Base-by-base conservation (phyloP, 2,888 invertebrate genomes). In the Tanytarsus gracilentus region DNA sequence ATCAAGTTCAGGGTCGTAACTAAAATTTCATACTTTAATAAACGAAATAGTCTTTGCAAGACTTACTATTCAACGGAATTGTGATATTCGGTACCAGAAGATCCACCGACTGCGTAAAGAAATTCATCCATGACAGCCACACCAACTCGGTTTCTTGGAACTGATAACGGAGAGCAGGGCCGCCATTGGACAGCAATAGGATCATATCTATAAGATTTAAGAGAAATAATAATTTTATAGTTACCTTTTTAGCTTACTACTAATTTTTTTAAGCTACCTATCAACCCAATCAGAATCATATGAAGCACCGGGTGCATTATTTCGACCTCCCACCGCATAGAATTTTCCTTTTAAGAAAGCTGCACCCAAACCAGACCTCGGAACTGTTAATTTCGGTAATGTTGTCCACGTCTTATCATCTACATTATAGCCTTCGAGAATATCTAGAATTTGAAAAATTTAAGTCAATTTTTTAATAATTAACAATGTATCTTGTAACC, bases 111-210 rank as follows among this genome's bases (percentile, higher is more conserved):
- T 3, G 94, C 93, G 70, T 95, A 95, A 61, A 95, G 75, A 64
- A 89, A 76, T 23, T 89, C 91, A 68, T 95, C 94, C 84, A 95
- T 88, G 8, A 93, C 92, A n/a, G 91, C 92, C 4, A 93, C 93
- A 6, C 94, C 94, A 18, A 93, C 80, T 67, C 95, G 79, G 72
- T 93, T 92, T 51, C 95, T 76, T 0, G 93, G 86, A 49, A 86
- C 85, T 9, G 88, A 85, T 93, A 95, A 88, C 1, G 89, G 88
- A 68, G 80, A 84, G 71, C 92, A 89, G 1, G 89, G 85, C 26
- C 88, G 77, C 95, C 95, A 95, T 65, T 83, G 81, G 70, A 93
- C 92, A 23, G 82, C 81, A 26, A 85, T 78, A 0, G 94, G 92
- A 75, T 93, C 91, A 72, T 91, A 95, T 65, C 80, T 78, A 14